Base-by-base conservation (phyloP, 2,888 invertebrate species). In the Eugnorisma glareosa region DNA sequence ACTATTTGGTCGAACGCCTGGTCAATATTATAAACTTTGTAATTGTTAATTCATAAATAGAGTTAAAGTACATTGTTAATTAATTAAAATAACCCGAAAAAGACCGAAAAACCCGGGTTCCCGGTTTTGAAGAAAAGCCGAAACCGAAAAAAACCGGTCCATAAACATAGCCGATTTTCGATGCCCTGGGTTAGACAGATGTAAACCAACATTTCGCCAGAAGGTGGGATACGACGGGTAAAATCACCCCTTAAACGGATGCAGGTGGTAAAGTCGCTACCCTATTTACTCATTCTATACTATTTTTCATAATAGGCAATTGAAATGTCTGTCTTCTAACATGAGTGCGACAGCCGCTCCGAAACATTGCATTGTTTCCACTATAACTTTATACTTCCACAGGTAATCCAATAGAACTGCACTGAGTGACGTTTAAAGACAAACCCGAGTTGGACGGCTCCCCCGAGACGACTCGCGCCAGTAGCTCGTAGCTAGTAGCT, bases 371-470 rank as follows among this genome's bases (percentile, higher is more conserved):
- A 31, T 76, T 76, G 81, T 76, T 79, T 59, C 74, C 37, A 70
- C 57, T 54, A 72, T 57, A 85, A 83, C 51, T 86, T 77, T 64
- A 35, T 61, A 64, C 37, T 64, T 48, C 57, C 71, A 64, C 78
- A 86, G 81, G 84, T 84, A 89, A 87, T 84, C 76, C 80, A 83
- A 88, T 87, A 77, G 40, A 80, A 63, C 71, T 70, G 73, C 79
- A 78, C 51, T 82, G 80, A 86, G 79, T 83, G 84, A 88, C 86
- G 81, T 86, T 86, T 86, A 73, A 75, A 90, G 86, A 86, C 87
- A 90, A 87, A 85, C 82, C 81, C 61, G 76, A 90, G 86, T 88
- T 79, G 75, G 78, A 86, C 80, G 82, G 84, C 79, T 81, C 91
- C 87, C 85, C 67, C 66, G 88, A 81, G 87, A 84, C 77, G 68